phyloP scores from a whole-genome alignment of 1,140 invertebrate species.

The Drosophila equinoxialis region DNA sequence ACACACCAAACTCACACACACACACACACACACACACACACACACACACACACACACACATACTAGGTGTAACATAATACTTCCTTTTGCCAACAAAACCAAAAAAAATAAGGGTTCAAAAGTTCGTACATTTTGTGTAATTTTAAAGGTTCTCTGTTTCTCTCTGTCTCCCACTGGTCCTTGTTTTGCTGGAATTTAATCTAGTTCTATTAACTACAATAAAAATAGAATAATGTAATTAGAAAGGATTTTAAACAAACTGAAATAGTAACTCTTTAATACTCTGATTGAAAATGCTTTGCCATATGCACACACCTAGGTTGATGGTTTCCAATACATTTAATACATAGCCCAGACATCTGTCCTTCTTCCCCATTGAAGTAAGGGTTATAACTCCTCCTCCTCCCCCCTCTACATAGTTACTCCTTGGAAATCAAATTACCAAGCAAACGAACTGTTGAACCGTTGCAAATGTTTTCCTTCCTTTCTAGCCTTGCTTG shows the following conservation, averaged over 20 bases:
- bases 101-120: neutral
- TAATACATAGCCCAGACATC: slow-evolving; percentile 17
- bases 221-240: slow-evolving; percentile 1
- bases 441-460: slow-evolving; percentile 55
- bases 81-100: neutral
- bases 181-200: too few species aligned
- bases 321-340: slow-evolving; percentile 32
- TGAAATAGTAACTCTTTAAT: too few species aligned
- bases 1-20: neutral
- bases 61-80: neutral
- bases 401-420: neutral
- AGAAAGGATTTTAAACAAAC: too few species aligned
- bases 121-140: too few species aligned
- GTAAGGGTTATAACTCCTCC: too few species aligned
- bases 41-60: neutral
- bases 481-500: neutral
- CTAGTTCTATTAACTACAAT: neutral
- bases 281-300: too few species aligned
- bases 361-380: neutral
- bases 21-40: neutral
- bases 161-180: too few species aligned
- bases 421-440: slow-evolving; percentile 52
- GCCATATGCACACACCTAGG: too few species aligned
- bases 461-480: slow-evolving; percentile 57
- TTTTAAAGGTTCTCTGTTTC: too few species aligned